Base-by-base conservation (phyloP, 2,888 invertebrate genomes). In the Nomada fucata region DNA sequence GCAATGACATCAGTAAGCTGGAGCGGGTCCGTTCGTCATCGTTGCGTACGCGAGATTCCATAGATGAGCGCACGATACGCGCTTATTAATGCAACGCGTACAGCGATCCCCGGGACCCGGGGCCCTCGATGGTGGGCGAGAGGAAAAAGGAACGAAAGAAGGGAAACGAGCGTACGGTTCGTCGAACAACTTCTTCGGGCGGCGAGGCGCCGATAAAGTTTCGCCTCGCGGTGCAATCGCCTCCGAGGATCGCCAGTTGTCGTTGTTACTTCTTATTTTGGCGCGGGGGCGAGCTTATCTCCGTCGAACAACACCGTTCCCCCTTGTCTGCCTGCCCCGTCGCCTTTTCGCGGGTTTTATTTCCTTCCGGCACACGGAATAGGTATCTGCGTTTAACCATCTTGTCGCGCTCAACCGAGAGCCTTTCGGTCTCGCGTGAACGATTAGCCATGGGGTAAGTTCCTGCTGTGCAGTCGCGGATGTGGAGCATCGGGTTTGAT, bases 1-100 rank as follows among this genome's bases (percentile, higher is more conserved):
- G 90, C 92, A 92, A 92, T 92, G 89, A 91, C 92, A 91, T 92
- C 90, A 89, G 92, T 92, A 92, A 92, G 86, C 87, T 86, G 89
- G 85, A 90, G 89, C 91, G 88, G 88, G 90, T 90, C 89, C 87
- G 91, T 91, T 90, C 87, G 90, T 92, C 91, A 91, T 92, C 90
- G 90, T 88, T 87, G 86, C 88, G 89, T 89, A 89, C 90, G 84
- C 86, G 87, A 90, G 89, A 91, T 91, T 91, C 91, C 89, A 86
- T 86, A 91, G 91, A 91, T 91, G 90, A 89, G 70, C 86, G 88
- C 84, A 87, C 87, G 91, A 92, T 92, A 92, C 75, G 85, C 73
- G 83, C 50, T 88, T 88, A 88, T 89, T 88, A 83, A 88, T 85
- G 83, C 70, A 79, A 64, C 73, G 47, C 23, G 55, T n/a, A 29